phyloP scores from a whole-genome alignment of 2,888 invertebrate species.

The Allygus modestus region DNA sequence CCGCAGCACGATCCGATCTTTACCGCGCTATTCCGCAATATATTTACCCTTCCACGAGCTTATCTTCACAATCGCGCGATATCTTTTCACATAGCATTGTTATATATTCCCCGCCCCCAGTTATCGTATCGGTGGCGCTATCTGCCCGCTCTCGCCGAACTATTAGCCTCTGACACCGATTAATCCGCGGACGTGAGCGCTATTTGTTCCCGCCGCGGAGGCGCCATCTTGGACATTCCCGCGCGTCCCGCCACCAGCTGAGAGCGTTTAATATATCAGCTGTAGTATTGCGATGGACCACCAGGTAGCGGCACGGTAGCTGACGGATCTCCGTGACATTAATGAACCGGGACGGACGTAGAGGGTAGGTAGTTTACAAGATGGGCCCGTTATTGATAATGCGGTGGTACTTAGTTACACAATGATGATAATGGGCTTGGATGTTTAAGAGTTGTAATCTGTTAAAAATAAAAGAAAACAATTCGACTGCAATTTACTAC shows the following conservation, averaged over 20 bases:
- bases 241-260: slow-evolving; percentile 19
- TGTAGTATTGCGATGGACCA: neutral
- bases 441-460: too few relatives aligned
- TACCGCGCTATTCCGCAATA: too few relatives aligned
- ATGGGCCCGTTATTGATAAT: too few relatives aligned
- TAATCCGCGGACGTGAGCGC: slow-evolving; percentile 27
- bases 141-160: slow-evolving; percentile 5
- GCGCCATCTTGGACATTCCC: slow-evolving; percentile 38
- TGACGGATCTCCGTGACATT: neutral
- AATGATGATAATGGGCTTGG: too few relatives aligned
- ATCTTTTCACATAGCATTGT: slow-evolving; percentile 2
- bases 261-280: neutral
- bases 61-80: slow-evolving; percentile 13
- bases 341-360: neutral
- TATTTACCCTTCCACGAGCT: slow-evolving; percentile 28
- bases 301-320: slow-evolving; percentile 30
- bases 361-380: too few relatives aligned
- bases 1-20: neutral
- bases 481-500: too few relatives aligned
- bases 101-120: slow-evolving; percentile 8
- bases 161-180: slow-evolving; percentile 41
- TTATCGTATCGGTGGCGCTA: slow-evolving; percentile 37
- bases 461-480: too few relatives aligned
- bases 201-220: neutral
- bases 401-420: too few relatives aligned